Percentiles rank a stretch among this genome's conserved stretches.
Conservation (phyloP, 2,113 vertebrate genomes). For the Romanogobio albipinnatus region DNA sequence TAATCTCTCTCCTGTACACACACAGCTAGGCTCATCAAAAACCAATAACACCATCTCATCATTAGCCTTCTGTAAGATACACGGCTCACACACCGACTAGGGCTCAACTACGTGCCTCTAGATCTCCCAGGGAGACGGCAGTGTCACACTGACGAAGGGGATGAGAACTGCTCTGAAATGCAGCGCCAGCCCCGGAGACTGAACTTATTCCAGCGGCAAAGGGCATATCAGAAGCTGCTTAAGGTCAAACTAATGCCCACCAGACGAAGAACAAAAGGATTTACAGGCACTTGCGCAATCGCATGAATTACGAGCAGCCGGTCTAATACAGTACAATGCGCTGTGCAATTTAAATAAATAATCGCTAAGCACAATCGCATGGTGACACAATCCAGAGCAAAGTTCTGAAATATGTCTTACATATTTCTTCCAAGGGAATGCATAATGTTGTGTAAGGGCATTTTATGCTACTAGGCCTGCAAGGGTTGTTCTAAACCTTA, state of each 20-base stretch:
- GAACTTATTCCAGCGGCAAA: slow-evolving; percentile 31
- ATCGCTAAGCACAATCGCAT: not conserved
- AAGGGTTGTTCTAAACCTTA: not conserved
- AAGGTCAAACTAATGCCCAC: slow-evolving; percentile 29
- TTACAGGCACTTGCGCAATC: slow-evolving; percentile 1
- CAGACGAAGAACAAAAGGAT: slow-evolving; percentile 35
- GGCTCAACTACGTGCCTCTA: slow-evolving; percentile 24
- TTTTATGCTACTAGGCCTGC: not conserved
- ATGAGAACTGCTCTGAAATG: slow-evolving; percentile 26
- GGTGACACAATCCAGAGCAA: slow-evolving; percentile 19
- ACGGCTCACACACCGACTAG: slow-evolving; percentile 13
- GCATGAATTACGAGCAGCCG: not conserved
- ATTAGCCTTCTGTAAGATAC: slow-evolving; percentile 41
- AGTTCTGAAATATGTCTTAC: slow-evolving; percentile 9
- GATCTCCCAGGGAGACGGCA: slow-evolving; percentile 12
- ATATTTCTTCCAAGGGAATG: not conserved
- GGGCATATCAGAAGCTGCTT: slow-evolving; percentile 25
- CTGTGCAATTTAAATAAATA: slow-evolving; percentile 13
- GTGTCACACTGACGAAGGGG: not conserved
- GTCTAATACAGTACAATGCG: not conserved
- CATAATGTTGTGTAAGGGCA: not conserved
- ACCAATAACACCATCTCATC: slow-evolving; percentile 46
- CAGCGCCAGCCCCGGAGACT: not conserved
- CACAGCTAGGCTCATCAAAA: slow-evolving; percentile 31
- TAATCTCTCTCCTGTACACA: slow-evolving; percentile 21